phyloP scores from a whole-genome alignment of 1,140 invertebrate species.

The Carcinoscorpius rotundicauda region DNA sequence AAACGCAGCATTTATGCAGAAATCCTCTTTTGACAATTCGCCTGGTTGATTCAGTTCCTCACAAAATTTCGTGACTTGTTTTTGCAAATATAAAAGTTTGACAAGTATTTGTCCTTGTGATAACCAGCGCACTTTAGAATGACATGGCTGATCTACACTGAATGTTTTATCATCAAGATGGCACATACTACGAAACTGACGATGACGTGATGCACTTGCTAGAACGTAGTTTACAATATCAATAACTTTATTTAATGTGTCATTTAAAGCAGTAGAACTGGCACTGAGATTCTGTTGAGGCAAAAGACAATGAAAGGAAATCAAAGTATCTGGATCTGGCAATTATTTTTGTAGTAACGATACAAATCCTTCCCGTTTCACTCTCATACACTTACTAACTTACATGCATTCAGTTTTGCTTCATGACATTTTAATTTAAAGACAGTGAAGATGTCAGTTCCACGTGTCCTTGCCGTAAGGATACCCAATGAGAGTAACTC shows the following conservation, averaged over 20 bases:
- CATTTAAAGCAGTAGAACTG: not conserved
- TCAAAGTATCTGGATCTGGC: conserved; percentile 1
- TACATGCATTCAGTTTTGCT: not conserved
- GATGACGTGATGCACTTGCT: no score
- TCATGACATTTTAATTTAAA: not conserved
- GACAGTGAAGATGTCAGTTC: not conserved
- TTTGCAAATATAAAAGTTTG: no score
- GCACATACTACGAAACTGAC: no score
- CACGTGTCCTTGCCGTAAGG: not conserved
- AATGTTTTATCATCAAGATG: no score
- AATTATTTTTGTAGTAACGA: not conserved
- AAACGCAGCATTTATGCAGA: no score
- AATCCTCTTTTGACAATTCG: no score
- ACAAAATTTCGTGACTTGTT: no score
- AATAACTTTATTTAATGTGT: not conserved
- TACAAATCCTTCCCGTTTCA: not conserved
- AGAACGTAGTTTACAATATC: no score
- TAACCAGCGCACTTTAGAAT: no score
- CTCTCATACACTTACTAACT: conserved; percentile 1
- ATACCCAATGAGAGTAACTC: not conserved
- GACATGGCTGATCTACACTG: no score
- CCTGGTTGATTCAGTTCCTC: no score
- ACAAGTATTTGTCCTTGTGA: no score
- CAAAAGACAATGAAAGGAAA: conserved; percentile 1
- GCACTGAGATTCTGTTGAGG: not conserved